phyloP scores from a whole-genome alignment of 2,888 invertebrate genomes.

The Cosmia pyralina region DNA sequence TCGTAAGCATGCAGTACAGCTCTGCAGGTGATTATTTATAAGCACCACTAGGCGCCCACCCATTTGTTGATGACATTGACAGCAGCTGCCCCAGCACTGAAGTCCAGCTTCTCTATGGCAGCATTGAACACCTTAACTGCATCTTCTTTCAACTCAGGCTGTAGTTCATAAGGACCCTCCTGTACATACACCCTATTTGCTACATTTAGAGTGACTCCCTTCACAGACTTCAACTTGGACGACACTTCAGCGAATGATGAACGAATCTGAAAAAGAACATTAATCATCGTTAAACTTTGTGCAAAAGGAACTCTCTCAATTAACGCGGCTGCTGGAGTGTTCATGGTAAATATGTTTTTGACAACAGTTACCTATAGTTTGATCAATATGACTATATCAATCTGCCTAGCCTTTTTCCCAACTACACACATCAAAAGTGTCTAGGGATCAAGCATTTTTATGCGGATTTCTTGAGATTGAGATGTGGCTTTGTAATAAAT shows the following conservation, averaged over 20 bases:
- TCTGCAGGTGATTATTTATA: conserved; percentile 9
- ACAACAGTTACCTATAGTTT: not conserved
- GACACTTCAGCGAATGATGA: conserved; percentile 79
- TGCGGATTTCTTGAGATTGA: too few relatives aligned
- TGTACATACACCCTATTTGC: conserved; percentile 94
- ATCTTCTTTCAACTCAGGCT: conserved; percentile 88
- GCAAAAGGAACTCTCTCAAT: conserved; percentile 15
- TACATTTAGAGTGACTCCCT: conserved; percentile 91
- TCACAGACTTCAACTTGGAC: conserved; percentile 76
- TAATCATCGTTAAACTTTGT: conserved; percentile 21
- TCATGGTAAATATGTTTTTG: conserved; percentile 27
- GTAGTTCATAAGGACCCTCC: conserved; percentile 86
- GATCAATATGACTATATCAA: too few relatives aligned
- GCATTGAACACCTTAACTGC: conserved; percentile 92
- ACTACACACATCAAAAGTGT: too few relatives aligned
- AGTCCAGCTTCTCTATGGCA: conserved; percentile 91
- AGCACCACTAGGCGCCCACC: conserved; percentile 81
- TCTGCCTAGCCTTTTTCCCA: too few relatives aligned
- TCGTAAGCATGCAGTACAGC: not conserved
- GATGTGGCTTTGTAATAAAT: too few relatives aligned
- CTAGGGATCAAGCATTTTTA: too few relatives aligned
- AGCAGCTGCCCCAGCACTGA: conserved; percentile 85
- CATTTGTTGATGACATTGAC: conserved; percentile 93
- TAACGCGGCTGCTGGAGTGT: conserved; percentile 6
- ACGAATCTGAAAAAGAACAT: conserved; percentile 77